Percentiles rank a stretch among this genome's conserved stretches.
Conservation (phyloP, 1,140 invertebrate species). For the Lordiphosa collinella region DNA sequence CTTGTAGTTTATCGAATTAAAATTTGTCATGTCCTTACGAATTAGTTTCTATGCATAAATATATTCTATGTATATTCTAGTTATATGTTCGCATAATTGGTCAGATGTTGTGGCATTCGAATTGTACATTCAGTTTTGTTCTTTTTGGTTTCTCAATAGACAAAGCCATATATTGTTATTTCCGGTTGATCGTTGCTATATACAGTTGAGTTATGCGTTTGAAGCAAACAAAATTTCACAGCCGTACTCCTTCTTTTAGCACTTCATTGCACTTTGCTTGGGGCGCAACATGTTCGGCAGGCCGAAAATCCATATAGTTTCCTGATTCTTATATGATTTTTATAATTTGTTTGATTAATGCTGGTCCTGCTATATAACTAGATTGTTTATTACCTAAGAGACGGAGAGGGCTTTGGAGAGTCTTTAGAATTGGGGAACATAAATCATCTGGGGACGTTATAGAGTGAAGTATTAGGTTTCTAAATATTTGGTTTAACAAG, state of each 20-base stretch:
- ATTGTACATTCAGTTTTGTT: constrained; percentile 37
- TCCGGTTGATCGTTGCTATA: constrained; percentile 27
- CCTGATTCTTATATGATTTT: not conserved
- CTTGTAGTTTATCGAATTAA: constrained; percentile 39
- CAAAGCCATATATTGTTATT: too few relatives aligned
- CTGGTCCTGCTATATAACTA: constrained; percentile 55
- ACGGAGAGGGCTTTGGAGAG: constrained; percentile 38
- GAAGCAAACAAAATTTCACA: constrained; percentile 64
- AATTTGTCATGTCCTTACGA: constrained; percentile 54
- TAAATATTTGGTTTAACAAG: too few relatives aligned
- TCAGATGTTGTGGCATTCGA: constrained; percentile 47
- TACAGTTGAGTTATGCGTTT: constrained; percentile 58
- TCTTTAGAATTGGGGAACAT: constrained; percentile 8
- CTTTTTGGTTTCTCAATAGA: not conserved
- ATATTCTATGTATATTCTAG: not conserved
- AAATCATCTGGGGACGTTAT: too few relatives aligned
- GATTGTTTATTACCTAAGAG: constrained; percentile 26
- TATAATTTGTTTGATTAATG: constrained; percentile 17
- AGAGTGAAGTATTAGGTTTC: too few relatives aligned
- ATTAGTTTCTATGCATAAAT: constrained; percentile 19
- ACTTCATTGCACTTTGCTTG: constrained; percentile 21
- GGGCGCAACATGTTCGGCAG: not conserved
- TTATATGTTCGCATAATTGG: constrained; percentile 26
- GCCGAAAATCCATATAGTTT: not conserved
- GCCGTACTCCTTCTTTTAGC: constrained; percentile 54